Evolutionary conservation across 2,888 invertebrate species (phyloP), one percentile per base, ranked within the genome.

Genomic region (Phasia obesa): DNA sequence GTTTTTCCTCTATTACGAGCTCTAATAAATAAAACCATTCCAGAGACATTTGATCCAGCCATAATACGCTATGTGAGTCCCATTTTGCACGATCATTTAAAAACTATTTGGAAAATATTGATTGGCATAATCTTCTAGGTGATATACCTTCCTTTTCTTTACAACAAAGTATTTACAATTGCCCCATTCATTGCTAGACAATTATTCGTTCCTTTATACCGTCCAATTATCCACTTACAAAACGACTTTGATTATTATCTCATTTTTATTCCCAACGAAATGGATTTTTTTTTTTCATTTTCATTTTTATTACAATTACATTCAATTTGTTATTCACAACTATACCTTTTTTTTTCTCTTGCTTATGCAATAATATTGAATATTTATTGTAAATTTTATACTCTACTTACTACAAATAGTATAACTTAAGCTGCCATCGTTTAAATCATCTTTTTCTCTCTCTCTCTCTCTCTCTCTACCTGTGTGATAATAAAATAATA

Each of bases 331-430:
- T 23, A 44, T 62, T 53, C 53, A 38, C 19, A 31, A 27, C 5
- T 13, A 42, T 19, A 19, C 7, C 19, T n/a, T 59, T n/a, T 60
- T 9, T n/a, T 59, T n/a, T 60, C 4, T 38, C 6, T 51, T 15
- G 2, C 0, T 13, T 15, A 1, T 71, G 13, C 31, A 47, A 13
- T 13, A 38, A 49, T 67, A 67, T 76, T 57, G 71, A 42, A 57
- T 78, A 71, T 78, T 71, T 71, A 78, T 78, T 59, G 65, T 35
- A 71, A 64, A 78, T 78, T 78, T 59, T 59, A 78, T 78, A 78
- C 71, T 71, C 78, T 35, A 65, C 57, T 78, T 64, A 71, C 51
- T 31, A 35, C 65, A 65, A 59, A 57, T 44, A 44, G 38, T 69
- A 55, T 55, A 55, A 17, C n/a, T 62, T 51, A 27, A 15, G 27